phyloP scores from a whole-genome alignment of 1,140 invertebrate species.

The Gonioctena quinquepunctata region DNA sequence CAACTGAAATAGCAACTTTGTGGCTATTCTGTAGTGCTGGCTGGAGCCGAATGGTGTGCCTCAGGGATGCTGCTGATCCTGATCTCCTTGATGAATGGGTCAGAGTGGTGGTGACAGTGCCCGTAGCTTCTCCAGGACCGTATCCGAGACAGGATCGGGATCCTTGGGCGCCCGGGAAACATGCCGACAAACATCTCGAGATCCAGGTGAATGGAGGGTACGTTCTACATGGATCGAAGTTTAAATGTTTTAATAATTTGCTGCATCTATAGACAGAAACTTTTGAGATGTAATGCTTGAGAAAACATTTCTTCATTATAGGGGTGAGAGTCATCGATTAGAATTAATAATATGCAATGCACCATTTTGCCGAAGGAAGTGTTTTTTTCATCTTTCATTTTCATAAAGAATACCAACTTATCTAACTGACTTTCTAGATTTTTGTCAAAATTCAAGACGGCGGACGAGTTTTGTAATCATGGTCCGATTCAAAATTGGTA shows the following conservation, averaged over 20 bases:
- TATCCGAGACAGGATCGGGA: slow-evolving; percentile 42
- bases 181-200: slow-evolving; percentile 44
- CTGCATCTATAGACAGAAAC: slow-evolving; percentile 1
- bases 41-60: slow-evolving; percentile 50
- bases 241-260: slow-evolving; percentile 25
- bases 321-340: too few species aligned
- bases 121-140: slow-evolving; percentile 41
- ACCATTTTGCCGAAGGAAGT: too few species aligned
- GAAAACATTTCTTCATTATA: too few species aligned
- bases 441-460: too few species aligned
- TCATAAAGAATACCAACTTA: too few species aligned
- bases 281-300: not conserved
- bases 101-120: slow-evolving; percentile 50
- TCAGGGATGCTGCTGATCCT: slow-evolving; percentile 42
- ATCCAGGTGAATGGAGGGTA: slow-evolving; percentile 52
- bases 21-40: slow-evolving; percentile 38
- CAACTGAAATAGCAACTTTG: slow-evolving; percentile 48
- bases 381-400: too few species aligned
- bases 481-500: too few species aligned
- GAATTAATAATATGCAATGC: too few species aligned
- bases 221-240: slow-evolving; percentile 48
- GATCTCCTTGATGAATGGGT: slow-evolving; percentile 51
- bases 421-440: too few species aligned
- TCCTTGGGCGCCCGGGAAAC: slow-evolving; percentile 41
- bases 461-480: too few species aligned